phyloP scores from a whole-genome alignment of 2,888 invertebrate genomes.

The Dyspetes luteomarginatus region DNA sequence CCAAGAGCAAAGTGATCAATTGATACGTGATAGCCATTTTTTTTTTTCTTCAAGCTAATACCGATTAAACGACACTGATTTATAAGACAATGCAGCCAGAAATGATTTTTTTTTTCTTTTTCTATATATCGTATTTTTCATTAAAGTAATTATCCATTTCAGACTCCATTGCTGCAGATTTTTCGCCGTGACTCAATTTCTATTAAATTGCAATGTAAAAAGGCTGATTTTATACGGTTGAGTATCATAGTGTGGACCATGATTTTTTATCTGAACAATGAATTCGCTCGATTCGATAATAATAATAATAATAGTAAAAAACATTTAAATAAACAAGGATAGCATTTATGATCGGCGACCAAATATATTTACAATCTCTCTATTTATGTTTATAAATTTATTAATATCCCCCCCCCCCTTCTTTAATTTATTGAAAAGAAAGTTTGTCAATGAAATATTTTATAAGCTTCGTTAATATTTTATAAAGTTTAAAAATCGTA shows the following conservation, averaged over 20 bases:
- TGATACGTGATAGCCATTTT: neutral
- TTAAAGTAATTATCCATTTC: too few relatives aligned
- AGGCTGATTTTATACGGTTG: constrained; percentile 16
- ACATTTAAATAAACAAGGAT: constrained; percentile 8
- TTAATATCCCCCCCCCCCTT: neutral
- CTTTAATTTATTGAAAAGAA: constrained; percentile 2
- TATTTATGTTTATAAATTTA: neutral
- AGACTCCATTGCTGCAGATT: too few relatives aligned
- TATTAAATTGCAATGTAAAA: constrained; percentile 4
- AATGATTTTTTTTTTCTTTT: too few relatives aligned
- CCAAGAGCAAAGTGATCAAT: constrained; percentile 11
- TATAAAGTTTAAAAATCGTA: constrained; percentile 21
- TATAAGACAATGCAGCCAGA: too few relatives aligned
- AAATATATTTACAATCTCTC: constrained; percentile 40
- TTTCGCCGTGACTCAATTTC: neutral
- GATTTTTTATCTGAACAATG: constrained; percentile 6
- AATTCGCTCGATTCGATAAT: constrained; percentile 5
- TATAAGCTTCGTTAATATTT: neutral
- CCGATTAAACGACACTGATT: too few relatives aligned
- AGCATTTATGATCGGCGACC: constrained; percentile 19
- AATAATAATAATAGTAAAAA: neutral
- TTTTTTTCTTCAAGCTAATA: too few relatives aligned
- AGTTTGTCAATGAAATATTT: neutral
- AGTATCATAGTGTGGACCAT: constrained; percentile 12
- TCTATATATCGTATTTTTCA: too few relatives aligned